Percentiles rank a stretch among this genome's conserved stretches.
These are phyloP conservation scores for Cosmorhoe ocellata DNA, from an alignment of 2,888 invertebrate genomes.

Conservation along the genomic window DNA sequence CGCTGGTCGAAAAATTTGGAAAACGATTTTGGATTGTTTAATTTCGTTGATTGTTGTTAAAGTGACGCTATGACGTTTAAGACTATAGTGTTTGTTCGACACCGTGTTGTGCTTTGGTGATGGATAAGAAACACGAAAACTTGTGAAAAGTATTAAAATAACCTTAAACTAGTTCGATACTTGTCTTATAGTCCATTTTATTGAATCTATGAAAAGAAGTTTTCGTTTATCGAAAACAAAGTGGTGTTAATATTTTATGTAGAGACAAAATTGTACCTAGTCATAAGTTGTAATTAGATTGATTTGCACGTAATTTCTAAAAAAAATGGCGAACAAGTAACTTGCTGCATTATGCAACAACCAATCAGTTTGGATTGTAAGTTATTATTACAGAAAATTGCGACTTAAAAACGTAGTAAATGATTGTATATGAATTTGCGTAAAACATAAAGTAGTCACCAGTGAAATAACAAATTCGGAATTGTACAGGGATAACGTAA, in stretches of 20 bases:
- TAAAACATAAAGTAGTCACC: conserved; percentile 21
- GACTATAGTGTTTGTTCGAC: conserved; percentile 62
- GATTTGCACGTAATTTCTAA: conserved; percentile 57
- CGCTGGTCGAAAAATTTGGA: conserved; percentile 81
- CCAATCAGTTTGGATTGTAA: neutral
- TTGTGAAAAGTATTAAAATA: conserved; percentile 32
- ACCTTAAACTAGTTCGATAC: conserved; percentile 26
- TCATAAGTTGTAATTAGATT: conserved; percentile 77
- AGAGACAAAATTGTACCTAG: conserved; percentile 76
- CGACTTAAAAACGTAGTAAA: conserved; percentile 2
- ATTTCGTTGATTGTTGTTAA: conserved; percentile 71
- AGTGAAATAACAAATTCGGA: conserved; percentile 72
- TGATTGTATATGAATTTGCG: conserved; percentile 24
- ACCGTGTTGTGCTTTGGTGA: conserved; percentile 31
- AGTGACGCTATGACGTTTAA: conserved; percentile 68
- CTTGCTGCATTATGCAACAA: conserved; percentile 39
- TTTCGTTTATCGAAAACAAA: conserved; percentile 24
- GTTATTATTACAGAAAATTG: neutral
- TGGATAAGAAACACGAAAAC: conserved; percentile 28
- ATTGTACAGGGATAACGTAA: conserved; percentile 79
- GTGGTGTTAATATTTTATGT: conserved; percentile 42
- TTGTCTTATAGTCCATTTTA: conserved; percentile 20
- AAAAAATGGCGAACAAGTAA: conserved; percentile 52
- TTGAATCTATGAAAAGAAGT: conserved; percentile 19
- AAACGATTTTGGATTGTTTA: conserved; percentile 49